A percentile compares a stretch with the other conserved stretches of the same genome.
phyloP scores from a whole-genome alignment of 2,797 vertebrate genomes.

The Melanotaenia pygmaea region DNA sequence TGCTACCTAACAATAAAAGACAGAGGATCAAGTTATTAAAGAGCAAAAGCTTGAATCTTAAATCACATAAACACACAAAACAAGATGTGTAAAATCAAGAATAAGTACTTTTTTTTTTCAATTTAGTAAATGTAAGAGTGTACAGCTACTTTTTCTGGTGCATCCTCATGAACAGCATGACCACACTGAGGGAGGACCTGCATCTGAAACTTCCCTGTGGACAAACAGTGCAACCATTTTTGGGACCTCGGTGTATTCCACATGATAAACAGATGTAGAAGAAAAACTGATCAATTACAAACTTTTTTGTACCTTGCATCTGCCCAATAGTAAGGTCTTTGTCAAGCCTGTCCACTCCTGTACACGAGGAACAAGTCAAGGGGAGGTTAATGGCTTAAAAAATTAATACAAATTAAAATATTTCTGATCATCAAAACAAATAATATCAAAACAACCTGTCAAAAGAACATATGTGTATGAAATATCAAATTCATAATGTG shows the following conservation, averaged over 20 bases:
- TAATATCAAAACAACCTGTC: background rate
- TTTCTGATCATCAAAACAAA: background rate
- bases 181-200: slow-evolving; percentile 98
- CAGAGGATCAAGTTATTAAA: background rate
- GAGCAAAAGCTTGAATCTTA: background rate
- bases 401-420: background rate
- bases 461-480: background rate
- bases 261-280: background rate
- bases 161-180: slow-evolving; percentile 97
- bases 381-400: slow-evolving; percentile 18
- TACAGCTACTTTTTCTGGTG: slow-evolving; percentile 92
- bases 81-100: too few species aligned
- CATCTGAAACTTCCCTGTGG: slow-evolving; percentile 97
- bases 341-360: slow-evolving; percentile 97
- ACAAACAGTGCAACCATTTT: slow-evolving; percentile 15
- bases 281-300: background rate
- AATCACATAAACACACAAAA: slow-evolving; percentile 5
- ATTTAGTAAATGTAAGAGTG: background rate
- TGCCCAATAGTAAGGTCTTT: slow-evolving; percentile 99
- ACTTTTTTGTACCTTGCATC: slow-evolving; percentile 91
- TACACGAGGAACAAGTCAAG: slow-evolving; percentile 41
- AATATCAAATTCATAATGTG: background rate
- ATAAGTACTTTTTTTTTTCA: background rate
- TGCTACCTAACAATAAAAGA: slow-evolving; percentile 86
- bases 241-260: background rate